Evolutionary conservation across 2,888 invertebrate species (phyloP).

Genomic region (Tetragnatha montana): DNA sequence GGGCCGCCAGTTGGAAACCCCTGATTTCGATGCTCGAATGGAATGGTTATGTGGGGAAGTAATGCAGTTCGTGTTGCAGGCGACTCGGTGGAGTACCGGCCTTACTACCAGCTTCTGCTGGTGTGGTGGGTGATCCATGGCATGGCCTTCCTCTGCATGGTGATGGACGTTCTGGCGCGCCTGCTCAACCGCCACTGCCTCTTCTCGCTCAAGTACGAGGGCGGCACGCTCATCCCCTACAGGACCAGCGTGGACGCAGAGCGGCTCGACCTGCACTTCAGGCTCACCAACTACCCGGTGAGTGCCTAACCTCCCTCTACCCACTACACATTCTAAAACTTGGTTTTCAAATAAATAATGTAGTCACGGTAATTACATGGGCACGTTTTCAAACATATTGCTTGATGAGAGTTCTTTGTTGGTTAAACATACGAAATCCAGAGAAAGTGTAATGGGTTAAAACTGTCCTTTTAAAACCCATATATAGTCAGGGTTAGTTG

Average conservation of each 20-base stretch:
- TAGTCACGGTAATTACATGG: too few species aligned
- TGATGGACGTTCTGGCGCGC: slow-evolving; percentile 17
- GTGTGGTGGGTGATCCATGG: slow-evolving; percentile 56
- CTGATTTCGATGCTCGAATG: too few species aligned
- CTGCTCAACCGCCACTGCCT: slow-evolving; percentile 25
- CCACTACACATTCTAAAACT: too few species aligned
- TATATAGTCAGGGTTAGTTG: too few species aligned
- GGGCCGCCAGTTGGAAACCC: too few species aligned
- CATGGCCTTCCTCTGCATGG: slow-evolving; percentile 41
- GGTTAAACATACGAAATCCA: too few species aligned
- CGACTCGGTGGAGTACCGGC: neutral
- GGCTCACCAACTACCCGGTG: slow-evolving; percentile 35
- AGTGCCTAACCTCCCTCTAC: neutral
- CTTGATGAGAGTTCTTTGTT: too few species aligned
- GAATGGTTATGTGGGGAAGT: too few species aligned
- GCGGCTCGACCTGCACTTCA: slow-evolving; percentile 56
- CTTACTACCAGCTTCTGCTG: slow-evolving; percentile 8
- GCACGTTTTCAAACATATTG: too few species aligned
- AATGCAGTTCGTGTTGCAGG: slow-evolving; percentile 16
- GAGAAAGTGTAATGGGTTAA: too few species aligned
- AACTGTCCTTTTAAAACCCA: too few species aligned
- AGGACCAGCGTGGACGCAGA: slow-evolving; percentile 41
- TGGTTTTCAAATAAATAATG: too few species aligned
- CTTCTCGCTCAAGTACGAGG: neutral
- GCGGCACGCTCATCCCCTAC: neutral